Base-by-base conservation (phyloP, 2,888 invertebrate genomes). In the Nephrotoma guestfalica region DNA sequence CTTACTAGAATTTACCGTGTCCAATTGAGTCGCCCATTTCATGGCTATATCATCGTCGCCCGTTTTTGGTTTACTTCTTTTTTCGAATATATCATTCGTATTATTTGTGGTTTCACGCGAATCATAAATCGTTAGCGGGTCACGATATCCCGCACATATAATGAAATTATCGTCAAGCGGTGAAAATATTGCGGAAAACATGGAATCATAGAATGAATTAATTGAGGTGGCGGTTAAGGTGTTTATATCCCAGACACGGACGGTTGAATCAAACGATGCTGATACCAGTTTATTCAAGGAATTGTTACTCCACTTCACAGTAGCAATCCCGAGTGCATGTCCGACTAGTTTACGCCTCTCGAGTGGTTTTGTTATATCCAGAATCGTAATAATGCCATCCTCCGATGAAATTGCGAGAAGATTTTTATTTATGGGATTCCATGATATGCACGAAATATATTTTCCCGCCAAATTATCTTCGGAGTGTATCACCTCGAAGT, bases 91-190 rank as follows among this genome's bases (percentile, higher is more conserved):
- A 84, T 84, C 84, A 41, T 3, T 15, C 6, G 9, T 6, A 6
- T 84, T 41, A n/a, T 41, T 15, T 6, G 41, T 84, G 3, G 84
- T 84, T 0, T 41, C n/a, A 11, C 30, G 71, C 7, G 90, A 90
- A 87, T 91, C 89, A 3, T 91, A 89, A 87, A 91, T 88, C 86
- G 91, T 90, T 86, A 92, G 87, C 0, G 92, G 90, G 13, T 90
- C 89, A 0, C 89, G 88, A 84, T 90, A 90, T 45, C 92, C 92
- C 30, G 89, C 89, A 87, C 91, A 91, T 87, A 92, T 88, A 11
- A 92, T 87, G 2, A 91, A 88, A 47, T 90, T 89, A 87, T 91
- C 92, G 88, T 92, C 90, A 42, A 89, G 88, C 41, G 92, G 92
- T 87, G 90, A 88, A 83, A 92, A 91, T 71, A 91, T 88, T 2